Evolutionary conservation across 2,113 vertebrate species (phyloP), one percentile per base, ranked within the genome.

Genomic region (Eupsittula cactorum): DNA sequence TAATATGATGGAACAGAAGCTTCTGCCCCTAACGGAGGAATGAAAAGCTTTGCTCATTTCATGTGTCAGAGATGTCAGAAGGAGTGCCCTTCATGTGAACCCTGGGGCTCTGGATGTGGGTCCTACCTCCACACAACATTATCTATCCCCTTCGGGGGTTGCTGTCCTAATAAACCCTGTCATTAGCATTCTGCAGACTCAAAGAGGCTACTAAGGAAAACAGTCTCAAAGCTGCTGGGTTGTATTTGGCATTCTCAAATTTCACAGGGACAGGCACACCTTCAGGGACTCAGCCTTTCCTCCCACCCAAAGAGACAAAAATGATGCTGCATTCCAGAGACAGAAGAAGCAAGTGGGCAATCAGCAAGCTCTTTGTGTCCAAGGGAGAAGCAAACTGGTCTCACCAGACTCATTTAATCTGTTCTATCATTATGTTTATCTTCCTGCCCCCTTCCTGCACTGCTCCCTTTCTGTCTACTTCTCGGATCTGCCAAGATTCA

Each of bases 191-290:
- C 87, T 84, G 74, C 46, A 91, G 60, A 52, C 70, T 92, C 44
- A 73, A 77, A 91, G 92, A 80, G 33, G 73, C 70, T 77, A 39
- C 86, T 83, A 86, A 94, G 31, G 29, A 96, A 93, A 94, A 94
- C n/a, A 57, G 33, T 62, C 78, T 71, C 90, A 88, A 88, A 94
- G 33, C 55, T 86, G 28, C 53, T 16, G 46, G 25, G 15, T 52
- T 87, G 47, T 78, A 73, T 90, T 46, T 84, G 28, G 29, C 49
- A 59, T 86, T 89, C 88, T 95, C 77, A 84, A n/a, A 75, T 96
- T 86, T 92, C 79, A 94, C 49, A 88, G 44, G 55, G 70, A 49
- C 31, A 91, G 78, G 62, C 86, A 86, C 82, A 92, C 80, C 73
- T 93, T 92, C 81, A 85, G 77, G 82, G 77, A 82, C 15, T 79